Conservation (phyloP, 2,888 invertebrate species). For the Orgyia antiqua region DNA sequence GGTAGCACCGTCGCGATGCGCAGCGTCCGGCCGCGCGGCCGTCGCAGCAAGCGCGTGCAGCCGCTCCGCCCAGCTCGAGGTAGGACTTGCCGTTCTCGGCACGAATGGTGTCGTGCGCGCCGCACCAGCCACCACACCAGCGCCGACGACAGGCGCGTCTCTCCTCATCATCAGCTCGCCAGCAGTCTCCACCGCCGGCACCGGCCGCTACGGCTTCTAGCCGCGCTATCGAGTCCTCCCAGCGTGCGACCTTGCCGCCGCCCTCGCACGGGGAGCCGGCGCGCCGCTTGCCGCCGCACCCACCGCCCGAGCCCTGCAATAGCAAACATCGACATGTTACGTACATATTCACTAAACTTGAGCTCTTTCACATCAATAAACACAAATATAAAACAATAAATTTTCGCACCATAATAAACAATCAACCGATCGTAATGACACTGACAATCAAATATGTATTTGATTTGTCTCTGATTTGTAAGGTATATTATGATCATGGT, state of each 20-base stretch:
- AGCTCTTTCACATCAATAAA: not conserved
- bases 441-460: constrained; percentile 21
- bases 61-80: constrained; percentile 88
- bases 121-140: constrained; percentile 77
- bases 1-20: constrained; percentile 88
- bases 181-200: constrained; percentile 80
- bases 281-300: constrained; percentile 76
- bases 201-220: constrained; percentile 79
- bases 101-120: constrained; percentile 87
- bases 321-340: constrained; percentile 24
- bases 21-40: constrained; percentile 86
- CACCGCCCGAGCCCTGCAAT: constrained; percentile 74
- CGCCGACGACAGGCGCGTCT: constrained; percentile 74
- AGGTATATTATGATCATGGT: too few species aligned
- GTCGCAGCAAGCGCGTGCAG: constrained; percentile 88
- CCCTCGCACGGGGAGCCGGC: constrained; percentile 70
- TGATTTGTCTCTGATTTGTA: too few species aligned
- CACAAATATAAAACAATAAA: not conserved
- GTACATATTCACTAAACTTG: constrained; percentile 3
- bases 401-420: constrained; percentile 20
- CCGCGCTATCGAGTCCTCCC: constrained; percentile 72
- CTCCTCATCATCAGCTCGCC: constrained; percentile 76
- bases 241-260: constrained; percentile 73
- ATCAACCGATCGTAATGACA: constrained; percentile 22
- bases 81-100: constrained; percentile 95